A percentile compares a stretch with the other conserved stretches of the same genome.
Evolutionary conservation across 1,140 invertebrate species (phyloP).

Genomic region (Drosophila elegans): DNA sequence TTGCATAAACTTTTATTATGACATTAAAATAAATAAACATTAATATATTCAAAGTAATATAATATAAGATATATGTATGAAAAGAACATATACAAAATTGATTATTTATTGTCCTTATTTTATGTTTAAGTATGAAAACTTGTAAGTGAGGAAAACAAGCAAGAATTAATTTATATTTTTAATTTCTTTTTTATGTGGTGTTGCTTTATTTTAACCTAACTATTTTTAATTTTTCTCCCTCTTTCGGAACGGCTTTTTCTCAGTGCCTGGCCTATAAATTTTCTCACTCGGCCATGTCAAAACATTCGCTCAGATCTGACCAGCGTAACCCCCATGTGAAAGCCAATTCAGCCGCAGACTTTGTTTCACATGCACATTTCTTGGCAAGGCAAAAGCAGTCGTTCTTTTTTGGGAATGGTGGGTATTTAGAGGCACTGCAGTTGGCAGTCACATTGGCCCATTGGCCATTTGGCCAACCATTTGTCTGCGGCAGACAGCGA

Average conservation of each 20-base stretch:
- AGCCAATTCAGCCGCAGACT: constrained; percentile 39
- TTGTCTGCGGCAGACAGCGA: constrained; percentile 74
- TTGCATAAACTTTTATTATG: too few relatives aligned
- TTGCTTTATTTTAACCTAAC: too few relatives aligned
- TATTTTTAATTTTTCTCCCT: too few relatives aligned
- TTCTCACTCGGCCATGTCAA: constrained; percentile 57
- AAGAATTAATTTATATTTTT: too few relatives aligned
- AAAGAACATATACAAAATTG: too few relatives aligned
- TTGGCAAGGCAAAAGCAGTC: constrained; percentile 46
- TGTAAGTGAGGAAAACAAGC: too few relatives aligned
- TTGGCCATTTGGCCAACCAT: constrained; percentile 75
- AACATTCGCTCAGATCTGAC: constrained; percentile 40
- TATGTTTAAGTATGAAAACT: too few relatives aligned
- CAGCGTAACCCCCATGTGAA: constrained; percentile 16
- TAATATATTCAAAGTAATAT: too few relatives aligned
- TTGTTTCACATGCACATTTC: constrained; percentile 56
- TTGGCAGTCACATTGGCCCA: constrained; percentile 70
- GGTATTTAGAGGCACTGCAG: constrained; percentile 46
- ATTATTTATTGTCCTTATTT: too few relatives aligned
- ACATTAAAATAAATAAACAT: too few relatives aligned
- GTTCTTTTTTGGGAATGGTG: background rate
- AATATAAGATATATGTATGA: too few relatives aligned
- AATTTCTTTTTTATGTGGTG: too few relatives aligned
- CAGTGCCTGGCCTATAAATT: constrained; percentile 52
- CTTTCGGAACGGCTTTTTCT: background rate